These are phyloP conservation scores for Eumaeus atala DNA, from an alignment of 1,140 invertebrate genomes.

Conservation along the genomic window DNA sequence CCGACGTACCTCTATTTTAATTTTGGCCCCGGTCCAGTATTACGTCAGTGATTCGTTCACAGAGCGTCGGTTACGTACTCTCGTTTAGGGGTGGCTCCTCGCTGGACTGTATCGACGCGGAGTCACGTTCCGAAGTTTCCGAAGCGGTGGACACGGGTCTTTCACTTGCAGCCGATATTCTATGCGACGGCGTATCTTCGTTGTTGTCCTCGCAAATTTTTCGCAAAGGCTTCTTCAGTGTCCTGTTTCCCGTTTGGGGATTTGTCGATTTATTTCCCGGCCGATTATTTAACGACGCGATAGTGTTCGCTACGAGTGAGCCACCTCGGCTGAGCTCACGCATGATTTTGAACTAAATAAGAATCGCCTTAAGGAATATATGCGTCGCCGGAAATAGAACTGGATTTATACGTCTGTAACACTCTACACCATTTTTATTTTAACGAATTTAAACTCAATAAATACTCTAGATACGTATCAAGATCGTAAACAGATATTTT, in stretches of 20 bases:
- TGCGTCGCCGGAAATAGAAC: constrained; percentile 66
- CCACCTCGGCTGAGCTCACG: constrained; percentile 67
- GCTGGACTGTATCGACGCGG: constrained; percentile 67
- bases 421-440: not conserved
- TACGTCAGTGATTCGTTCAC: constrained; percentile 64
- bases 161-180: constrained; percentile 50
- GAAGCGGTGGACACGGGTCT: constrained; percentile 62
- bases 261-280: constrained; percentile 41
- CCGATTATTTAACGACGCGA: constrained; percentile 64
- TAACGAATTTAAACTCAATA: too few species aligned
- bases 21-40: constrained; percentile 63
- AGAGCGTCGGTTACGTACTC: constrained; percentile 62
- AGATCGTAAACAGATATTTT: not conserved
- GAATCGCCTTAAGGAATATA: constrained; percentile 54
- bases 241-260: constrained; percentile 33
- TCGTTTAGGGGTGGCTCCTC: constrained; percentile 64
- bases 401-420: constrained; percentile 44
- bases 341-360: constrained; percentile 68
- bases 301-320: constrained; percentile 69
- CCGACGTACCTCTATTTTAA: constrained; percentile 63
- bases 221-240: constrained; percentile 37
- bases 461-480: not conserved
- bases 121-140: constrained; percentile 61
- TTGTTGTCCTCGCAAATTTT: constrained; percentile 34
- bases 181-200: constrained; percentile 32